A percentile compares a stretch with the other conserved stretches of the same genome.
These are phyloP conservation scores for Onychomys arenicola DNA, from an alignment of 2,797 vertebrate species.

Conservation along the genomic window DNA sequence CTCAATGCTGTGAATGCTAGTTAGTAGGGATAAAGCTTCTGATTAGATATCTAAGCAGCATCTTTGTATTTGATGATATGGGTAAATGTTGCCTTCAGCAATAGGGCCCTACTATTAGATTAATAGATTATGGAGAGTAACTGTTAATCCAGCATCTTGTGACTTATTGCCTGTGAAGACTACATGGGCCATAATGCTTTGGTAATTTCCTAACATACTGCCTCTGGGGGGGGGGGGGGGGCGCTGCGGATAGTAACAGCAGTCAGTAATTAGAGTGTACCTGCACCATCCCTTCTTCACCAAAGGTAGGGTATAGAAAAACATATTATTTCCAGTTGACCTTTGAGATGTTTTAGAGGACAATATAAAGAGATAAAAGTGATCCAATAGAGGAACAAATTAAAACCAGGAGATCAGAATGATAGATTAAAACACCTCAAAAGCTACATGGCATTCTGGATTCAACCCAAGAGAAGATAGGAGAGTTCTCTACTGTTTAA, in stretches of 20 bases:
- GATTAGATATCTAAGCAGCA: not conserved
- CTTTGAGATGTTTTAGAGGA: not conserved
- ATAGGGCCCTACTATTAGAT: not conserved
- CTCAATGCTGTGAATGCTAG: not conserved
- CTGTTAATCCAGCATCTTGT: not conserved
- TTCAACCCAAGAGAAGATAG: not conserved
- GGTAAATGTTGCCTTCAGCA: not conserved
- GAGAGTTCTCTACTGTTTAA: not conserved
- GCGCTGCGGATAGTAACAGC: not conserved
- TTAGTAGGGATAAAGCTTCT: not conserved
- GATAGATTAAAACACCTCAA: not conserved
- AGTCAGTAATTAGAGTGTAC: not conserved
- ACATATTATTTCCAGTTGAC: not conserved
- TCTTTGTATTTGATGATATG: not conserved
- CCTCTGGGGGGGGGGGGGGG: no score
- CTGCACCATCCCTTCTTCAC: not conserved
- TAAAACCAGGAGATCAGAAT: not conserved
- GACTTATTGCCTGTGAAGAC: not conserved
- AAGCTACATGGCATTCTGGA: rapidly evolving
- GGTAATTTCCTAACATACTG: not conserved
- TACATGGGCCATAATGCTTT: no score
- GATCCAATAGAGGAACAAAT: not conserved
- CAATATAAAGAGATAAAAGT: not conserved
- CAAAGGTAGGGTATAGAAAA: not conserved
- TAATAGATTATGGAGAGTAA: not conserved